A percentile compares a stretch with the other conserved stretches of the same genome.
Evolutionary conservation across 1,140 invertebrate species (phyloP).

Genomic region (Drosophila guanche): DNA sequence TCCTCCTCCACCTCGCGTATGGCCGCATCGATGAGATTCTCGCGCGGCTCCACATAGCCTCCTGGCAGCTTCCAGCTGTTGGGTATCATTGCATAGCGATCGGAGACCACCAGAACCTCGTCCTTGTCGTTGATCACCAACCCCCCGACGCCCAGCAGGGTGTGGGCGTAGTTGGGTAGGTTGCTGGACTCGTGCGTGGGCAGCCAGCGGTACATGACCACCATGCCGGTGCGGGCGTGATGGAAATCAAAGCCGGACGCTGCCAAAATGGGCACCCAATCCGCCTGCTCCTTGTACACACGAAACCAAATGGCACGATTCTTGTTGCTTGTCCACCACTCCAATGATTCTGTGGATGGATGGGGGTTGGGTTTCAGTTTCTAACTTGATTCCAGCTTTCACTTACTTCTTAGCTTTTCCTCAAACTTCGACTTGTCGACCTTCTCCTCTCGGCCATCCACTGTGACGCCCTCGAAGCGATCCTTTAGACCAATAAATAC

Average conservation of each 20-base stretch:
- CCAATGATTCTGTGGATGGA: conserved; percentile 87
- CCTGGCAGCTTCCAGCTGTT: conserved; percentile 95
- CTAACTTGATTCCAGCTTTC: conserved; percentile 5
- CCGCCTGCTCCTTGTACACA: conserved; percentile 87
- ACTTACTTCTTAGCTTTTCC: conserved; percentile 85
- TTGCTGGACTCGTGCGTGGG: conserved; percentile 87
- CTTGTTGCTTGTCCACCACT: conserved; percentile 87
- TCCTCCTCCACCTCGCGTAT: conserved; percentile 95
- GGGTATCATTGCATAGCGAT: conserved; percentile 87
- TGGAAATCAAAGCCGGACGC: conserved; percentile 93
- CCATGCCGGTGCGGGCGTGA: conserved; percentile 91
- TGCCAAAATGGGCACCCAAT: conserved; percentile 91
- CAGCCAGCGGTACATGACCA: conserved; percentile 93
- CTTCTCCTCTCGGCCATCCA: conserved; percentile 85
- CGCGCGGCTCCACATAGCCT: conserved; percentile 93
- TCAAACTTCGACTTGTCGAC: conserved; percentile 84
- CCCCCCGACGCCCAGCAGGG: conserved; percentile 93
- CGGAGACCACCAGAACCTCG: conserved; percentile 91
- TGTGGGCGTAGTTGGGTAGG: conserved; percentile 92
- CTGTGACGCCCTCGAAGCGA: conserved; percentile 88
- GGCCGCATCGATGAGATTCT: conserved; percentile 91
- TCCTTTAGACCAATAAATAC: conserved; percentile 86
- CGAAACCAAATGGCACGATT: conserved; percentile 93
- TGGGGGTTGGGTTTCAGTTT: conserved; percentile 28
- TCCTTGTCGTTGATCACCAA: conserved; percentile 91